phyloP scores from a whole-genome alignment of 2,797 vertebrate species.

The Acrossocheilus wenchowensis region DNA sequence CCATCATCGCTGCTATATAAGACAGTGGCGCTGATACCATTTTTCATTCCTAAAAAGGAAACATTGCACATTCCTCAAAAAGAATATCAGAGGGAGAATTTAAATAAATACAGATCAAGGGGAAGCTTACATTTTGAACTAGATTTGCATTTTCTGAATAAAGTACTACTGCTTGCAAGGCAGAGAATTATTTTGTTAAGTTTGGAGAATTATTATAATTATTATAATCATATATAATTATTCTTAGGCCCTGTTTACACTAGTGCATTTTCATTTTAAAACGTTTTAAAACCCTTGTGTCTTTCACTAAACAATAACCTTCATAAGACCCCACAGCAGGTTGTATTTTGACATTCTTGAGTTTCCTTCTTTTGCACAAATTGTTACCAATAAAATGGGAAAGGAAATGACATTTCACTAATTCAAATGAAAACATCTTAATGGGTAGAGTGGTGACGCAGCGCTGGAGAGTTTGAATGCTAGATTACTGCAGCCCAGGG shows the following conservation, averaged over 20 bases:
- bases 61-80: conserved; percentile 19
- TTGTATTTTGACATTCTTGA: conserved; percentile 31
- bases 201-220: no score
- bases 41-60: conserved; percentile 74
- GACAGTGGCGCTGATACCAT: conserved; percentile 68
- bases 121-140: neutral
- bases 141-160: neutral
- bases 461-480: conserved; percentile 20
- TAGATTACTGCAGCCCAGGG: conserved; percentile 26
- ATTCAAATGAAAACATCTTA: conserved; percentile 52
- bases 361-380: conserved; percentile 6
- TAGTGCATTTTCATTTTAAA: no score
- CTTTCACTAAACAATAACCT: conserved; percentile 1
- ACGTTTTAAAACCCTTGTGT: neutral
- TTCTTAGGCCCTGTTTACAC: no score
- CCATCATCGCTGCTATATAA: conserved; percentile 78
- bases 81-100: neutral
- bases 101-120: neutral
- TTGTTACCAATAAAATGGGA: conserved; percentile 26
- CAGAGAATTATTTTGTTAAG: no score
- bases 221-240: no score
- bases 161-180: neutral
- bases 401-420: conserved; percentile 49
- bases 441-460: conserved; percentile 56
- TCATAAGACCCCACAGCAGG: neutral